Evolutionary conservation across 30 jellyfish, hydroid and myxozoan species (phyloP), one percentile per base, ranked within the genome.

Genomic region (Cassiopea andromeda): DNA sequence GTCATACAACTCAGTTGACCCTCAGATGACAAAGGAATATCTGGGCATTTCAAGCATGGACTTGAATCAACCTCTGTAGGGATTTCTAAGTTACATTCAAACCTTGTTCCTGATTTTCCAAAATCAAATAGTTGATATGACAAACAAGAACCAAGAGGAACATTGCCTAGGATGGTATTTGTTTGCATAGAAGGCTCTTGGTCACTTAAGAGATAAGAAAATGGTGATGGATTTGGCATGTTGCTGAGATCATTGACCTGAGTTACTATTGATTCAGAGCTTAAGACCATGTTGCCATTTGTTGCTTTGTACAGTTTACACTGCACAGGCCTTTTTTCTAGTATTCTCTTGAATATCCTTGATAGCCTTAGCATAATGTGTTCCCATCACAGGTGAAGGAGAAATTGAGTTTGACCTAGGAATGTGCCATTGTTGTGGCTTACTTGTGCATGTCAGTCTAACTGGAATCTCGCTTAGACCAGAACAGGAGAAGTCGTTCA

Each of bases 81-180:
- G 49, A 27, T 17, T 47, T 9, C 49, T 27, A 1, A 9, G 1
- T 47, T 72, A 1, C 47, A 72, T 72, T 10, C 47, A 72, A 72
- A 72, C 49, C 49, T 72, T 10, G 81, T 72, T 47, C 49, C 14
- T 47, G 81, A 10, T 54, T 27, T 72, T 1, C 81, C 48, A 72
- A 72, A 10, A 2, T 72, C 81, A 10, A 10, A 27, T 50, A 72
- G 49, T 27, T 72, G 81, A 27, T 72, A 72, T 17, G 81, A 72
- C 47, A 72, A 49, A 27, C 47, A 16, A 19, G 81, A 72, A 12
- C 81, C 81, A 19, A 27, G 54, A 16, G 49, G 47, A 16, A 72
- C 81, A 72, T 72, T 72, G 18, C 81, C 81, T 17, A 72, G 38
- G 47, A 72, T 54, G 18, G 81, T 72, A 49, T 72, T 72, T 19